Evolutionary conservation across 2,888 invertebrate genomes (phyloP).

Genomic region (Colostygia pectinataria): DNA sequence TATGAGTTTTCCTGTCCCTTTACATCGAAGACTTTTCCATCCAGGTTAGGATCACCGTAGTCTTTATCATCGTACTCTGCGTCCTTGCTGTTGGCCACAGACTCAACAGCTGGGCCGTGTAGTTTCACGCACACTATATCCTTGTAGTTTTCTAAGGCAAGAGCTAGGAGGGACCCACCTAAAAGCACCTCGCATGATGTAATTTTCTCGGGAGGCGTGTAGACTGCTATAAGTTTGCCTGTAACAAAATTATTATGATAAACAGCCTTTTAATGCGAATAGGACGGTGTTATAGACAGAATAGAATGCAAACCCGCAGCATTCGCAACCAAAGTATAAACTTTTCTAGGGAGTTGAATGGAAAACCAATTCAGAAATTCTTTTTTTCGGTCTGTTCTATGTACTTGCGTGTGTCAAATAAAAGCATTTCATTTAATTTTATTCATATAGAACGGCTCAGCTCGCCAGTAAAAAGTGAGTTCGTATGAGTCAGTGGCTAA

Average conservation of each 20-base stretch:
- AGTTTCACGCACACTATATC: conserved; percentile 86
- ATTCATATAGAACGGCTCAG: too few species aligned
- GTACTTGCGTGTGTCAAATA: too few species aligned
- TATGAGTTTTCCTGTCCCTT: conserved; percentile 72
- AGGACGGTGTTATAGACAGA: too few species aligned
- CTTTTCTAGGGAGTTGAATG: too few species aligned
- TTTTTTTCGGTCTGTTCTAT: too few species aligned
- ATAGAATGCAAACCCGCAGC: too few species aligned
- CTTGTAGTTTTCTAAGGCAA: conserved; percentile 86
- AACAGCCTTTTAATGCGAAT: too few species aligned
- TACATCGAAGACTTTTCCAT: conserved; percentile 79
- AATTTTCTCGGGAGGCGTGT: conserved; percentile 88
- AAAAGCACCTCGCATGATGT: conserved; percentile 90
- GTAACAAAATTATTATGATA: conserved; percentile 23
- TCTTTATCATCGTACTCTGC: conserved; percentile 82
- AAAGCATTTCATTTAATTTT: too few species aligned
- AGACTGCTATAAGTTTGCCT: conserved; percentile 91
- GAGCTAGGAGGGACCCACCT: conserved; percentile 87
- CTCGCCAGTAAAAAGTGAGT: too few species aligned
- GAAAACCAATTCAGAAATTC: too few species aligned
- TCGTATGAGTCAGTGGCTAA: too few species aligned
- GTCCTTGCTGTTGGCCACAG: conserved; percentile 61
- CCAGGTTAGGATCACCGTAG: conserved; percentile 58
- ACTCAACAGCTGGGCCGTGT: conserved; percentile 62
- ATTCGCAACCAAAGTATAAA: too few species aligned